Percentiles rank a stretch among this genome's conserved stretches.
Conservation (phyloP, 2,888 invertebrate species). For the Ptychoptera albimana region DNA sequence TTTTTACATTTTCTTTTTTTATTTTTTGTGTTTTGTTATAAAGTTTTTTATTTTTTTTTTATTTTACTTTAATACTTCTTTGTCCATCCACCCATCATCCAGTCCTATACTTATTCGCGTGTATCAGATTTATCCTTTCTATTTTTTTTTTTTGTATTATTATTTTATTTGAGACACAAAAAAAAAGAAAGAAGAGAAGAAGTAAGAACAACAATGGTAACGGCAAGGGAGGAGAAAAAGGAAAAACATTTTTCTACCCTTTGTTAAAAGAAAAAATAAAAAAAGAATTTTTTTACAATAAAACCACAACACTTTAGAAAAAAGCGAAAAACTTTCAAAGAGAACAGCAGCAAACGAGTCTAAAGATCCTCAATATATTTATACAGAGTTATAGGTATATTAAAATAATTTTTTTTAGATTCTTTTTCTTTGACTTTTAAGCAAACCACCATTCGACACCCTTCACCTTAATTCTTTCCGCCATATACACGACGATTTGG, state of each 20-base stretch:
- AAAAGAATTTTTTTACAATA: not conserved
- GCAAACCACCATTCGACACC: not conserved
- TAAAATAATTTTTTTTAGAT: not conserved
- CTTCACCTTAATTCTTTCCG: too few species aligned
- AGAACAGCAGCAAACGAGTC: too few species aligned
- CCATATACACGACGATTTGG: too few species aligned
- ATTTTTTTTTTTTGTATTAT: too few species aligned
- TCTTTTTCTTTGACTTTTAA: not conserved
- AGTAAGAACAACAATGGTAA: too few species aligned
- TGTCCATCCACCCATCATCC: not conserved
- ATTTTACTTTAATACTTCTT: not conserved
- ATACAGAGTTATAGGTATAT: not conserved
- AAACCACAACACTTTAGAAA: not conserved
- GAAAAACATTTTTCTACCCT: too few species aligned
- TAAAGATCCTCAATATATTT: not conserved
- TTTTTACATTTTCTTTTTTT: not conserved
- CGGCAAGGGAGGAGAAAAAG: too few species aligned
- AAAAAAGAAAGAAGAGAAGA: too few species aligned
- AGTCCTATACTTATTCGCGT: too few species aligned
- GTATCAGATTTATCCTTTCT: too few species aligned
- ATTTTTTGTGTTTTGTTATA: not conserved
- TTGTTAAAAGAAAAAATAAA: not conserved
- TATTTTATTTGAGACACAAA: too few species aligned
- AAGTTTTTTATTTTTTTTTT: not conserved
- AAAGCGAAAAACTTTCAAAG: not conserved